Evolutionary conservation across 2,113 vertebrate species (phyloP), one percentile per base, ranked within the genome.

Genomic region (Malaclemys terrapin): DNA sequence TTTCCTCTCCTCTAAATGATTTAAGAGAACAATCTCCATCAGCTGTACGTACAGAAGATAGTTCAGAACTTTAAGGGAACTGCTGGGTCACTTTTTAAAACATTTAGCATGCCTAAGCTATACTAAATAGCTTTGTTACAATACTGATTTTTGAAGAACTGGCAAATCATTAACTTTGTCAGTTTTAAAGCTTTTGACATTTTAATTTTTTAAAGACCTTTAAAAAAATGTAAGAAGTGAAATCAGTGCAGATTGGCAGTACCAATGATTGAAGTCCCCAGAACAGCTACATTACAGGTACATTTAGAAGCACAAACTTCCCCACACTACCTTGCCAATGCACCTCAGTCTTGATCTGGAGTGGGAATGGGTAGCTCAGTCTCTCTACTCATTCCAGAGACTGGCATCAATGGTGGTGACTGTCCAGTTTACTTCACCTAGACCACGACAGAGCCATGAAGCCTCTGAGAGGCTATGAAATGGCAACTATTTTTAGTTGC

Each of bases 21-120:
- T 80, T 53, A 2, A 38, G 78, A 65, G 29, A 2, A 1, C 1
- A 3, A 83, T 82, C 29, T 47, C 42, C 0, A 0, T 54, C 0
- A 4, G 7, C 49, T 72, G 24, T n/a, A 24, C 5, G 24, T n/a
- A 24, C 5, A 75, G 11, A 79, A 16, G 72, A 27, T 10, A 31
- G 0, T 27, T 80, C 47, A 50, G 19, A 31, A 53, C 35, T 11
- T 80, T 92, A 45, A 45, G 31, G 35, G 31, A 69, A n/a, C 16
- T 19, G 35, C 62, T n/a, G 14, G 62, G n/a, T 69, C 62, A 45
- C 20, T 47, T 54, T 54, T 81, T 12, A 1, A 53, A 27, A 31
- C 65, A 0, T 3, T 79, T 45, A 6, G 1, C 0, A 47, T 54
- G 7, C 29, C 88, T 35, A 0, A 25, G 2, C 19, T 75, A n/a